These are phyloP conservation scores for Gracilinanus agilis DNA, from an alignment of 2,113 vertebrate genomes.

Conservation along the genomic window DNA sequence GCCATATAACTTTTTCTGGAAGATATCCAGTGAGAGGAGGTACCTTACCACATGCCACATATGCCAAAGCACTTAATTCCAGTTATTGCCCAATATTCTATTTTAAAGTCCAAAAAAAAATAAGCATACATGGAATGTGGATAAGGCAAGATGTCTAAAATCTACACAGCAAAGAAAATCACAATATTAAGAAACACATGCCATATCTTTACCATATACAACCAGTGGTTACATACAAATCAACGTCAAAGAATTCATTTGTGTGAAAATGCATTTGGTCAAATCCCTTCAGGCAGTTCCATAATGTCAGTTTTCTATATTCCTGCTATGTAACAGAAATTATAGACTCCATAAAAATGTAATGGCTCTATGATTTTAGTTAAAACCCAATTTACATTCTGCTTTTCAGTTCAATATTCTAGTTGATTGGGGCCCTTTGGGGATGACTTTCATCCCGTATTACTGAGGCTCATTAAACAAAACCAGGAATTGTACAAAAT, in stretches of 20 bases:
- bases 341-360: constrained; percentile 63
- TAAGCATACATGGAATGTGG: not conserved
- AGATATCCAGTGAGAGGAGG: not conserved
- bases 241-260: not conserved
- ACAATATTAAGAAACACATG: constrained; percentile 26
- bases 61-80: not conserved
- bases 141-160: not conserved
- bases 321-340: constrained; percentile 62
- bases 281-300: constrained; percentile 30
- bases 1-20: not conserved
- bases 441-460: constrained; percentile 56
- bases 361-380: constrained; percentile 54
- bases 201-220: not conserved
- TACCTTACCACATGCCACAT: not conserved
- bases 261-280: constrained; percentile 24
- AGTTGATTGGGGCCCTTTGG: constrained; percentile 64
- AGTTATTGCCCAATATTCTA: not conserved
- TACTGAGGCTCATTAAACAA: constrained; percentile 71
- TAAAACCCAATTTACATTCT: constrained; percentile 72
- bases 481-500: constrained; percentile 65
- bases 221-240: constrained; percentile 44
- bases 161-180: not conserved
- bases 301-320: constrained; percentile 25
- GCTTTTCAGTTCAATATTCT: constrained; percentile 72
- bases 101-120: constrained; percentile 50